Percentiles rank a stretch among this genome's conserved stretches.
Evolutionary conservation across 2,797 vertebrate species (phyloP).

Genomic region (Syngnathus acus): DNA sequence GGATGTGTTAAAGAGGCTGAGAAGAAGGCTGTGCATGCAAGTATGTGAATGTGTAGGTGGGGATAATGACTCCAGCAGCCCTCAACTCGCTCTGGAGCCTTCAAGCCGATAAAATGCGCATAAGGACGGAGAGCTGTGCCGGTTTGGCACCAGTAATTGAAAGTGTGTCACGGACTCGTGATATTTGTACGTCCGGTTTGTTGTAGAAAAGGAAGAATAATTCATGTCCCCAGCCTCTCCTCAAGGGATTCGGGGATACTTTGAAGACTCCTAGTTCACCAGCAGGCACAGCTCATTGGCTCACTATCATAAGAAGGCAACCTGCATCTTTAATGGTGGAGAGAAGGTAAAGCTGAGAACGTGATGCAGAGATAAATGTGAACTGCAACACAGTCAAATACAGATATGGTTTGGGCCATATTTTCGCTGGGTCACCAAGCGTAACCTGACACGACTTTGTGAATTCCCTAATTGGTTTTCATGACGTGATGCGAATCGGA

Average conservation of each 20-base stretch:
- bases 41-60: constrained; percentile 25
- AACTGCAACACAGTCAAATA: neutral
- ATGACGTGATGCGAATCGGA: too few relatives aligned
- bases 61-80: constrained; percentile 38
- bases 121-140: constrained; percentile 34
- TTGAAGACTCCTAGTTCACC: constrained; percentile 49
- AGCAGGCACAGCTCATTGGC: neutral
- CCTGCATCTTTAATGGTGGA: neutral
- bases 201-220: constrained; percentile 48
- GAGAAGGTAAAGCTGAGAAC: neutral
- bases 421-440: too few relatives aligned
- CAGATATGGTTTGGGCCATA: neutral
- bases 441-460: too few relatives aligned
- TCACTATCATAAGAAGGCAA: neutral
- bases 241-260: constrained; percentile 35
- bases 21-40: constrained; percentile 28
- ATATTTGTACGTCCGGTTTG: constrained; percentile 48
- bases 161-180: constrained; percentile 44
- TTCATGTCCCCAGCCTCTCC: constrained; percentile 39
- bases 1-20: constrained; percentile 22
- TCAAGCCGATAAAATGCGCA: constrained; percentile 49
- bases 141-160: constrained; percentile 40
- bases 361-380: neutral
- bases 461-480: too few relatives aligned
- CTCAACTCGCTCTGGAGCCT: constrained; percentile 38